These are phyloP conservation scores for Zoanthus sansibaricus DNA, from an alignment of 92 coral and sea anemone species.

Conservation along the genomic window DNA sequence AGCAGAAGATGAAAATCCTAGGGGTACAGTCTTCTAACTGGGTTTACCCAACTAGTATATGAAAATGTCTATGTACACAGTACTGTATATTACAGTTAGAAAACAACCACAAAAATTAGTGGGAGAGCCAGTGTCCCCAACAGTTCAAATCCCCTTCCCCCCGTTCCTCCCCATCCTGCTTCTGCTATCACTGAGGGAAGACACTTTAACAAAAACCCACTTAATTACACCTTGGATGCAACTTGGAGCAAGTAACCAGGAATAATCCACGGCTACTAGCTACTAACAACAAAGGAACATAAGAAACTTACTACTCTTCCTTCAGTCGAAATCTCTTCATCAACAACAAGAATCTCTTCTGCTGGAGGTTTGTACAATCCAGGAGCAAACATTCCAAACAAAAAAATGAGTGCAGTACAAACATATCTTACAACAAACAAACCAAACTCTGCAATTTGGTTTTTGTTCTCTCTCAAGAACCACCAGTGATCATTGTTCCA, in stretches of 20 bases:
- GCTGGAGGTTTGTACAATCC: slow-evolving; percentile 83
- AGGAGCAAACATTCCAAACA: slow-evolving; percentile 90
- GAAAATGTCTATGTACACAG: no score
- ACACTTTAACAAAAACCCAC: no score
- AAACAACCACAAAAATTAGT: no score
- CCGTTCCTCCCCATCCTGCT: no score
- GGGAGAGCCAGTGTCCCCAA: no score
- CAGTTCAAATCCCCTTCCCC: no score
- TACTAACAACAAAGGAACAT: not conserved
- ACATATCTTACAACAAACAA: slow-evolving; percentile 87
- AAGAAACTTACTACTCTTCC: slow-evolving; percentile 70
- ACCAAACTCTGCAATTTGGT: slow-evolving; percentile 82
- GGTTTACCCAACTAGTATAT: no score
- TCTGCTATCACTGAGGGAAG: no score
- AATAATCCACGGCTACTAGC: not conserved
- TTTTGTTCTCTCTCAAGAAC: slow-evolving; percentile 71
- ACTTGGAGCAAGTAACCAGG: not conserved
- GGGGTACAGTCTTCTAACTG: no score
- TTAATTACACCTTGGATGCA: no score
- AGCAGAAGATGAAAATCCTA: no score
- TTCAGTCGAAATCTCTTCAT: slow-evolving; percentile 57
- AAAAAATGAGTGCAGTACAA: slow-evolving; percentile 66
- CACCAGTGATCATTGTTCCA: slow-evolving; percentile 96
- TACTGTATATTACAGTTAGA: no score
- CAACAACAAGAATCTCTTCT: slow-evolving; percentile 46